Evolutionary conservation across 2,888 invertebrate species (phyloP).

Genomic region (Synanthedon formicaeformis): DNA sequence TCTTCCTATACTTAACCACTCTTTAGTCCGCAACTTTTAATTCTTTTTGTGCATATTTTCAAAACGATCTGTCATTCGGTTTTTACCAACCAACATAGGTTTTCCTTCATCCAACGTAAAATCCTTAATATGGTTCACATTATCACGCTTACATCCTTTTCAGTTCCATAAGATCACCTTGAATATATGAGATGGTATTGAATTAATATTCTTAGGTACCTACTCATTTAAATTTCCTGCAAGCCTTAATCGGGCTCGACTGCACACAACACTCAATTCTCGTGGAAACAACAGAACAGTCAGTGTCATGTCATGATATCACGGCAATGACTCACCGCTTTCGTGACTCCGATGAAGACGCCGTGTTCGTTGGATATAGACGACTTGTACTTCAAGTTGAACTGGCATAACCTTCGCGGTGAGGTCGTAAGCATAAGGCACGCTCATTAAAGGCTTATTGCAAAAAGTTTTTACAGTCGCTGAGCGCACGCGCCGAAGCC

Average conservation of each 20-base stretch:
- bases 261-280: constrained; percentile 10
- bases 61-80: too few species aligned
- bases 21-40: too few species aligned
- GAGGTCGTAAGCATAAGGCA: constrained; percentile 40
- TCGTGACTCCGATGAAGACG: constrained; percentile 34
- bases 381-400: constrained; percentile 24
- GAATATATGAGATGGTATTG: not conserved
- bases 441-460: constrained; percentile 29
- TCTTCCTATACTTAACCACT: too few species aligned
- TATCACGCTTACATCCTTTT: not conserved
- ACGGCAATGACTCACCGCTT: constrained; percentile 44
- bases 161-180: not conserved
- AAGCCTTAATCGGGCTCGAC: constrained; percentile 7
- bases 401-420: constrained; percentile 45
- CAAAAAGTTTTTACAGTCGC: constrained; percentile 41
- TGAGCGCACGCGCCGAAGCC: constrained; percentile 36
- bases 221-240: constrained; percentile 5
- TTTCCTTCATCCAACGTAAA: not conserved
- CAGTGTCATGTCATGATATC: constrained; percentile 49
- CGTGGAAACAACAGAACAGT: constrained; percentile 30
- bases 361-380: constrained; percentile 20
- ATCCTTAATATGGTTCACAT: not conserved
- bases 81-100: too few species aligned
- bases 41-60: too few species aligned
- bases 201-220: not conserved